These are phyloP conservation scores for Coturnix japonica DNA, from an alignment of 2,113 vertebrate species.

Conservation along the genomic window DNA sequence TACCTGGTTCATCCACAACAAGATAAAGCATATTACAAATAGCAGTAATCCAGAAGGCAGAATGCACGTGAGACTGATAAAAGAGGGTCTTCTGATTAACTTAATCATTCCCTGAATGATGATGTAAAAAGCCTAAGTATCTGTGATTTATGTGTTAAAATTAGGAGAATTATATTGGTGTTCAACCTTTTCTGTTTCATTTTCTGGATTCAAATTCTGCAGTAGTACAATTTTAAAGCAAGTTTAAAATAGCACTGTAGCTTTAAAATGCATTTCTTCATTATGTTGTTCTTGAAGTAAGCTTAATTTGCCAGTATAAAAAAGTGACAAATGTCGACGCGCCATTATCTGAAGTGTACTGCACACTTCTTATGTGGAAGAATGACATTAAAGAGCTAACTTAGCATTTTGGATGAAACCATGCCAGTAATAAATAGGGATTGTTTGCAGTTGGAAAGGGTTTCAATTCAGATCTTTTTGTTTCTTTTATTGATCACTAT, in stretches of 20 bases:
- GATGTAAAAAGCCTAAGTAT: neutral
- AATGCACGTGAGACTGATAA: neutral
- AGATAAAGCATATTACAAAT: slow-evolving; percentile 13
- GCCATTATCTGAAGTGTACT: slow-evolving; percentile 26
- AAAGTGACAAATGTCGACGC: slow-evolving; percentile 3
- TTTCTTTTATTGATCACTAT: neutral
- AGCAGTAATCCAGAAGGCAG: neutral
- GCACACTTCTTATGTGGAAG: neutral
- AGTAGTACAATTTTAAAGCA: neutral
- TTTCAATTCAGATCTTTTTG: slow-evolving; percentile 13
- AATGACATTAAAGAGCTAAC: slow-evolving; percentile 5
- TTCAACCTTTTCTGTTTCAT: neutral
- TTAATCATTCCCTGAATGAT: neutral
- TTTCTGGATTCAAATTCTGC: slow-evolving; percentile 7
- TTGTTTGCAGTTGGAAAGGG: neutral
- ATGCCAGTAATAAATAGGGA: slow-evolving; percentile 5
- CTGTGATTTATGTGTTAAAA: slow-evolving; percentile 14
- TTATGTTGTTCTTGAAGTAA: neutral
- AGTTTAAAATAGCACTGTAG: slow-evolving; percentile 9
- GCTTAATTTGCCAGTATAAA: slow-evolving; percentile 46
- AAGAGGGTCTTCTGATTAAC: neutral
- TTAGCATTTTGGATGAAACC: neutral
- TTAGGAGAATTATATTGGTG: neutral
- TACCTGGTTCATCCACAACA: neutral
- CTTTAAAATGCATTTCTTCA: slow-evolving; percentile 2